Evolutionary conservation across 2,888 invertebrate species (phyloP).

Genomic region (Brachyptera putata): DNA sequence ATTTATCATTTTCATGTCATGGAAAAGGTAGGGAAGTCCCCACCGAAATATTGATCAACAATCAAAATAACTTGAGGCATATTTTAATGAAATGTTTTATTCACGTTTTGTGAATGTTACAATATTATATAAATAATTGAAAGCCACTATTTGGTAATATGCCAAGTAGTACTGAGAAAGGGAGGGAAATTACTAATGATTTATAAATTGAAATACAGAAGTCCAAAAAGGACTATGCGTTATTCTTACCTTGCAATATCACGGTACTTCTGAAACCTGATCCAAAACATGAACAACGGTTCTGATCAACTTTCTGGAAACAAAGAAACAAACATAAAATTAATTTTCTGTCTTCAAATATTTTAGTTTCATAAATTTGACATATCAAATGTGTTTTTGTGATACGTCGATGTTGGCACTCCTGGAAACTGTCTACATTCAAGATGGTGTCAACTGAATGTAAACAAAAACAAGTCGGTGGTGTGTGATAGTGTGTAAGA

Average conservation of each 20-base stretch:
- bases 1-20: no score
- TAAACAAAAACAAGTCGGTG: constrained; percentile 1
- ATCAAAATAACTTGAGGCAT: no score
- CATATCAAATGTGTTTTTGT: no score
- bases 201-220: neutral
- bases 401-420: no score
- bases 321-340: constrained; percentile 38
- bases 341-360: neutral
- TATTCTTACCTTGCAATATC: constrained; percentile 59
- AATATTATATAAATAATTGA: no score
- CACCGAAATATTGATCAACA: no score
- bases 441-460: constrained; percentile 1
- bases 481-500: neutral
- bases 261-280: constrained; percentile 62
- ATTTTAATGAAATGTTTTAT: no score
- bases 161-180: neutral
- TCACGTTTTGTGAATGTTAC: no score
- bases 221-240: no score
- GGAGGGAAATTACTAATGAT: neutral
- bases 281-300: constrained; percentile 51
- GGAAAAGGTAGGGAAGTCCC: no score
- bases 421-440: no score
- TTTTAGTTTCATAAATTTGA: neutral
- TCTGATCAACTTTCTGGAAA: constrained; percentile 44
- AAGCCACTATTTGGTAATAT: no score